Percentiles rank a stretch among this genome's conserved stretches.
These are phyloP conservation scores for Sphaerodactylus townsendi DNA, from an alignment of 2,113 vertebrate species.

Conservation along the genomic window DNA sequence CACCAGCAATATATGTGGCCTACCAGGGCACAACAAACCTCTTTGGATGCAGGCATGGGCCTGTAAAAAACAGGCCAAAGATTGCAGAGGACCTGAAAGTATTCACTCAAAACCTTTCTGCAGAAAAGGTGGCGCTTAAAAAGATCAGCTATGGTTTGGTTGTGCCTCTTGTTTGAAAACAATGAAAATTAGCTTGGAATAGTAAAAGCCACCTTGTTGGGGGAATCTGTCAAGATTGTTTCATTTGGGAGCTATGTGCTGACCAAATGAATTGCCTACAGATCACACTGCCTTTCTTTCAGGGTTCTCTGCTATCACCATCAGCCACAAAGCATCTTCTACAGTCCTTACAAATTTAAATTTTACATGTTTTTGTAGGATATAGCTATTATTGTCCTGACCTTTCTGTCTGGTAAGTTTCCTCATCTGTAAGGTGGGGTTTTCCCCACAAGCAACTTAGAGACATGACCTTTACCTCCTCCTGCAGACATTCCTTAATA, in stretches of 20 bases:
- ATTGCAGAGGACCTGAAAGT: not conserved
- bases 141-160: not conserved
- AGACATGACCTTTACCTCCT: slow-evolving; percentile 36
- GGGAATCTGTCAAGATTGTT: not conserved
- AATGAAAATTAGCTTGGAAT: not conserved
- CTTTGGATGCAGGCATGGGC: not conserved
- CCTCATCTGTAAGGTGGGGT: slow-evolving; percentile 29
- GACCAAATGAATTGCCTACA: not conserved
- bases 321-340: fast-evolving
- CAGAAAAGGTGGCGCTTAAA: not conserved
- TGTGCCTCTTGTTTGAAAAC: not conserved
- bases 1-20: not conserved
- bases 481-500: slow-evolving; percentile 2
- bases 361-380: not conserved
- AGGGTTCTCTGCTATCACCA: not conserved
- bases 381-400: slow-evolving; percentile 13
- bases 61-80: not conserved
- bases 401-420: slow-evolving; percentile 43
- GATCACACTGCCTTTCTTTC: not conserved
- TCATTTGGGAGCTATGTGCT: not conserved
- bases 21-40: not conserved
- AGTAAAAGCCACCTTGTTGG: not conserved
- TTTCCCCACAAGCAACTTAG: slow-evolving; percentile 8
- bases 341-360: not conserved
- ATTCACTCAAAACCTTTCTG: not conserved